Evolutionary conservation across 2,888 invertebrate species (phyloP).

Genomic region (Drosophila buzzatii): DNA sequence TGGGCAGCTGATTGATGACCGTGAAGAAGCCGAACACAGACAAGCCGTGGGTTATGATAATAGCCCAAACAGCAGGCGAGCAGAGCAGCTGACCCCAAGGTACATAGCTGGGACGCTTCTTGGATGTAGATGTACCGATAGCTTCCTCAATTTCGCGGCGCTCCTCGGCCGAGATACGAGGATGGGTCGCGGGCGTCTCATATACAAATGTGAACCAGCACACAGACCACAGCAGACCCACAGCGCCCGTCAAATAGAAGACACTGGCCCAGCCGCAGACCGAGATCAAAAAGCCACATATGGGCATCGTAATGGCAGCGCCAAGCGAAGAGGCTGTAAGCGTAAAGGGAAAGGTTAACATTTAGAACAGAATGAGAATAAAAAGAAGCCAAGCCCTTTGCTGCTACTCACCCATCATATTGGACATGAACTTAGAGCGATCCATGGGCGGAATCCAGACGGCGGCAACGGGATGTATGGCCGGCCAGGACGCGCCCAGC

Average conservation of each 20-base stretch:
- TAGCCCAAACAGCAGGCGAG: constrained; percentile 93
- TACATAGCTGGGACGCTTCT: constrained; percentile 88
- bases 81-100: constrained; percentile 91
- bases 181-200: constrained; percentile 93
- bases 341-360: fast-evolving
- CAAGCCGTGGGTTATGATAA: constrained; percentile 92
- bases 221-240: constrained; percentile 92
- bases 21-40: constrained; percentile 96
- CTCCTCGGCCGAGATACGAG: constrained; percentile 91
- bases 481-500: constrained; percentile 95
- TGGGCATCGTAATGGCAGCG: constrained; percentile 95
- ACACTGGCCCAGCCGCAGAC: constrained; percentile 95
- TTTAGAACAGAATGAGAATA: background rate
- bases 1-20: constrained; percentile 94
- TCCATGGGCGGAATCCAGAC: constrained; percentile 98
- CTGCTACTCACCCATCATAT: constrained; percentile 91
- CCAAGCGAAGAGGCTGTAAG: constrained; percentile 93
- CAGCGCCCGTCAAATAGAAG: constrained; percentile 93
- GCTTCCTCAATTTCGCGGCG: constrained; percentile 90
- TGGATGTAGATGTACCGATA: constrained; percentile 88
- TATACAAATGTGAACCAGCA: constrained; percentile 93
- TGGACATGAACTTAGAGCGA: constrained; percentile 95
- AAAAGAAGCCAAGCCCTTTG: background rate
- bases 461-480: constrained; percentile 96
- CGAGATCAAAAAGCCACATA: constrained; percentile 93